Evolutionary conservation across 2,888 invertebrate genomes (phyloP).

Genomic region (Exocentrus adspersus): DNA sequence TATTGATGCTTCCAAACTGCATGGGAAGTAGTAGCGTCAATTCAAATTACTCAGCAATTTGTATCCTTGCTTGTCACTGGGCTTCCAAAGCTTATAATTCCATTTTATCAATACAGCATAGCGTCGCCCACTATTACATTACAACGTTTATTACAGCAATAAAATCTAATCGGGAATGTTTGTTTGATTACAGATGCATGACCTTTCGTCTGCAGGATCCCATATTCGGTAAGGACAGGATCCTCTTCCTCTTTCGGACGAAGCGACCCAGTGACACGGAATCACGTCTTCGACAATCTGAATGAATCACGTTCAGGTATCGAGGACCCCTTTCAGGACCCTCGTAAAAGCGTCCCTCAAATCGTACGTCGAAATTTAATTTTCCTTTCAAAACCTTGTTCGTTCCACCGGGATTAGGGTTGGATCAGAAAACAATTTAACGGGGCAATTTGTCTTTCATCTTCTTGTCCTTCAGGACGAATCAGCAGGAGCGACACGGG

Average conservation of each 20-base stretch:
- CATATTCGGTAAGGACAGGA: background rate
- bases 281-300: background rate
- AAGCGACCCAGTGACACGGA: background rate
- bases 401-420: background rate
- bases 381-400: background rate
- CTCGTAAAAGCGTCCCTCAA: background rate
- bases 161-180: no score
- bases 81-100: background rate
- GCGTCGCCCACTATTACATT: background rate
- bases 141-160: background rate
- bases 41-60: background rate
- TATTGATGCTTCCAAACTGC: background rate
- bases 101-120: background rate
- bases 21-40: background rate
- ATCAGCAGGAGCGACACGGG: background rate
- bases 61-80: background rate
- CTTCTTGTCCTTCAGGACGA: background rate
- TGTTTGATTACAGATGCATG: no score
- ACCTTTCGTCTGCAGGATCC: no score
- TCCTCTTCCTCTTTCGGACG: background rate
- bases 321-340: background rate
- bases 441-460: background rate
- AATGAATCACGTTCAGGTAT: background rate
- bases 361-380: background rate
- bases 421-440: constrained; percentile 1